phyloP scores from a whole-genome alignment of 2,888 invertebrate genomes.

The Apodemia hepburni region DNA sequence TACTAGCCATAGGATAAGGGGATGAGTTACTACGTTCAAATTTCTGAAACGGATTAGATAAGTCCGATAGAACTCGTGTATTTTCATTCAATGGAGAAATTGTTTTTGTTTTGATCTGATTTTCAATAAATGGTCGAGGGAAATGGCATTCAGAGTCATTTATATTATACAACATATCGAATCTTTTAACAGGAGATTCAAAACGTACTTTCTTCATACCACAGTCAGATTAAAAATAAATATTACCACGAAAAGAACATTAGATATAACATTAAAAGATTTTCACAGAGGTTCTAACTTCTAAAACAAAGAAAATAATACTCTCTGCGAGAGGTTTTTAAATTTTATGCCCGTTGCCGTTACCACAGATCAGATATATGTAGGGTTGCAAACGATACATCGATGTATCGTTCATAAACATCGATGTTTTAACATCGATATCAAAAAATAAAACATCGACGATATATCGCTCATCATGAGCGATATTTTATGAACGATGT shows the following conservation, averaged over 20 bases:
- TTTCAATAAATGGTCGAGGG: slow-evolving; percentile 59
- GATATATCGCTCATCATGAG: no score
- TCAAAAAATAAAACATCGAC: no score
- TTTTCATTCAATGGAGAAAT: slow-evolving; percentile 34
- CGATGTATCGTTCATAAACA: no score
- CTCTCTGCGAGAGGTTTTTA: not conserved
- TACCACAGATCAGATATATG: no score
- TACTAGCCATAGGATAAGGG: slow-evolving; percentile 55
- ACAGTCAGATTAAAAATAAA: not conserved
- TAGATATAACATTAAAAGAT: no score
- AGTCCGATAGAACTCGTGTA: slow-evolving; percentile 41
- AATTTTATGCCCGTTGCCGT: not conserved
- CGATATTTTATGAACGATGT: no score
- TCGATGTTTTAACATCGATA: no score
- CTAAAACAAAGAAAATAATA: not conserved
- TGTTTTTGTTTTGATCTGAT: slow-evolving; percentile 38
- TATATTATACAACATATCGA: slow-evolving; percentile 43
- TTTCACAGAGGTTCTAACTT: no score
- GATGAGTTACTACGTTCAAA: slow-evolving; percentile 57
- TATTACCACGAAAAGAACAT: not conserved
- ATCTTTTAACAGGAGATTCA: slow-evolving; percentile 45
- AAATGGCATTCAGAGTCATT: slow-evolving; percentile 63
- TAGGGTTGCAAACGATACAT: no score
- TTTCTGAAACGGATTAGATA: slow-evolving; percentile 52
- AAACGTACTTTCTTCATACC: slow-evolving; percentile 72